Evolutionary conservation across 2,888 invertebrate species (phyloP), one percentile per base, ranked within the genome.

Genomic region (Frankliniella intonsa): DNA sequence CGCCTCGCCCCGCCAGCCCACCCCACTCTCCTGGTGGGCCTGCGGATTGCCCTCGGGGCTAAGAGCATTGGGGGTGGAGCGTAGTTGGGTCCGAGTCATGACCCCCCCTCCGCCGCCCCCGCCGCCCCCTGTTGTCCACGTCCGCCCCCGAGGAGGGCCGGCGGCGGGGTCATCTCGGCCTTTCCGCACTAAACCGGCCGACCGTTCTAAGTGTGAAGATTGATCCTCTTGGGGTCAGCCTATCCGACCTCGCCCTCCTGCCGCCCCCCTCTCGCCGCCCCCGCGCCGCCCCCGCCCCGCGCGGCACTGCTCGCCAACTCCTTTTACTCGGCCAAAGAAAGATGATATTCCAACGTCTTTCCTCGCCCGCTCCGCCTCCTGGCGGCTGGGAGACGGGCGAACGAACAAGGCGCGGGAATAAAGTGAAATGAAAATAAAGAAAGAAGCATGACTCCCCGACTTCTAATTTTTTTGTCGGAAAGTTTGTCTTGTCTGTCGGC

Each of bases 171-270:
- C 69, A 76, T 76, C 69, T 22, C 69, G 25, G 25, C 25, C 69
- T 76, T 76, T 76, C 69, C 69, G 69, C 69, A 76, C 69, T 76
- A 76, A 76, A 76, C 69, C 69, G 69, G 69, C 69, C 69, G 69
- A 22, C 69, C 69, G 69, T 76, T 76, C 69, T 76, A 76, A 76
- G 69, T 76, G 69, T 76, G 69, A 76, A 76, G 69, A 76, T 76
- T 76, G 69, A 76, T 76, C 69, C 69, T 25, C 69, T 25, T 76
- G 69, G 69, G 69, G 69, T 76, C 69, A 76, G 69, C 69, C 25
- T 25, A 25, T 25, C 25, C 25, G 22, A 69, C 69, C 69, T 17
- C 62, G 5, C 38, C 38, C 38, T 38, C 38, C 38, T 38, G 38
- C 38, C 38, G 38, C 38, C 38, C 38, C 38, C 38, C 38, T 38